Evolutionary conservation across 2,888 invertebrate genomes (phyloP).

Genomic region (Rotaria macrura): DNA sequence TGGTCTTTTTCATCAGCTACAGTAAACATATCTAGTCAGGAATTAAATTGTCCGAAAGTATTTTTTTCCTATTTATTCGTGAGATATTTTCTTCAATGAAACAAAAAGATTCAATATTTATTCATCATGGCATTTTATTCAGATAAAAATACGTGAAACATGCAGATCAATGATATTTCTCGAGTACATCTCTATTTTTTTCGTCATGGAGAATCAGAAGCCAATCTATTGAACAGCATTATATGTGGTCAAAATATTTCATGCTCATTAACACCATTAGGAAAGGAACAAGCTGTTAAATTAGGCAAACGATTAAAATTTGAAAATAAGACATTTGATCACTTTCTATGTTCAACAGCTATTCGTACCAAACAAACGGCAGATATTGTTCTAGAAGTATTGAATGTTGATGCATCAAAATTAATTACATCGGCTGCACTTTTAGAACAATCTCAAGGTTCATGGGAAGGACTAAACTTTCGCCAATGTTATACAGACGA

Average conservation of each 20-base stretch:
- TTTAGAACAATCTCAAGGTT: neutral
- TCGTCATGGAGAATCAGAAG: neutral
- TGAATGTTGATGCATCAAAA: neutral
- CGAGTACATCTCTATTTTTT: neutral
- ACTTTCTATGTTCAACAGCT: neutral
- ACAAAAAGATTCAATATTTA: too few species aligned
- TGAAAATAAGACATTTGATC: neutral
- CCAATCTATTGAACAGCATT: neutral
- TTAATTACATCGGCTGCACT: neutral
- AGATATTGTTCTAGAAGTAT: neutral
- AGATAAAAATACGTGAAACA: too few species aligned
- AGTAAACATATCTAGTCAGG: too few species aligned
- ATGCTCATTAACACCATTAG: neutral
- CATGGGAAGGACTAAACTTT: neutral
- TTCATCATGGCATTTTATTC: too few species aligned
- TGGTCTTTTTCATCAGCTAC: too few species aligned
- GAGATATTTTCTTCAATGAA: too few species aligned
- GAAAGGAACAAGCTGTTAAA: neutral
- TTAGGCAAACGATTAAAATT: slow-evolving; percentile 4
- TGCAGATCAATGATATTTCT: neutral
- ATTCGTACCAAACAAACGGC: neutral
- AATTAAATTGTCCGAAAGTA: too few species aligned
- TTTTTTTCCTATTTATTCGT: too few species aligned
- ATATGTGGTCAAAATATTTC: neutral
- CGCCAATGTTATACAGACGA: neutral